These are phyloP conservation scores for Cepphus grylle DNA, from an alignment of 2,113 vertebrate species.

Conservation along the genomic window DNA sequence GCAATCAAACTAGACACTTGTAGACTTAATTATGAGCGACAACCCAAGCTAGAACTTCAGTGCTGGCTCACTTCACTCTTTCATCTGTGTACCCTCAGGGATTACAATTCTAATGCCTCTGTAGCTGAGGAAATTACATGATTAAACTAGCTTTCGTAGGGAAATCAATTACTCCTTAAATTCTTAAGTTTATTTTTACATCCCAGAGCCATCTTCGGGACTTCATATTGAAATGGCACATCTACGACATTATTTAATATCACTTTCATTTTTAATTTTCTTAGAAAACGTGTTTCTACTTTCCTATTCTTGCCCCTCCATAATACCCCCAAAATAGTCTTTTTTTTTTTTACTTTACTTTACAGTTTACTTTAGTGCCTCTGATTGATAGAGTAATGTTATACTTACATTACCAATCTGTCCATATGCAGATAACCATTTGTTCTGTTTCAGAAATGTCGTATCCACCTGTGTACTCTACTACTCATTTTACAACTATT, in stretches of 20 bases:
- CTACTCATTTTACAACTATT: neutral
- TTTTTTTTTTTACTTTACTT: too few species aligned
- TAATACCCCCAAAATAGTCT: neutral
- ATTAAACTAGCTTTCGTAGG: conserved; percentile 47
- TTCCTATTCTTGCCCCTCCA: neutral
- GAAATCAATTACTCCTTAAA: conserved; percentile 33
- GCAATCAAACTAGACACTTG: conserved; percentile 34
- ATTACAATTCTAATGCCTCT: conserved; percentile 43
- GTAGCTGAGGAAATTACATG: conserved; percentile 14
- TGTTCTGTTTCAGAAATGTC: neutral
- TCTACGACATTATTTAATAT: neutral
- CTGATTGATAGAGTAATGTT: neutral
- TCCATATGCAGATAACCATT: neutral
- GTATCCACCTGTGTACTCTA: neutral
- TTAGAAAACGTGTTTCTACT: neutral
- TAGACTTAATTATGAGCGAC: conserved; percentile 49
- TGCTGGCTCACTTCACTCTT: conserved; percentile 32
- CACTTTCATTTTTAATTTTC: conserved; percentile 1
- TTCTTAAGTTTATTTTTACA: conserved; percentile 31
- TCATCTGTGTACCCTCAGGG: conserved; percentile 5
- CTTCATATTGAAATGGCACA: neutral
- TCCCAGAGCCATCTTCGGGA: neutral
- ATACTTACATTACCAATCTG: neutral
- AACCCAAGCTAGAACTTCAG: conserved; percentile 21
- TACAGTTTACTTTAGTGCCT: neutral